Percentiles rank a stretch among this genome's conserved stretches.
Evolutionary conservation across 1,140 invertebrate genomes (phyloP).

Genomic region (Papilio xuthus): DNA sequence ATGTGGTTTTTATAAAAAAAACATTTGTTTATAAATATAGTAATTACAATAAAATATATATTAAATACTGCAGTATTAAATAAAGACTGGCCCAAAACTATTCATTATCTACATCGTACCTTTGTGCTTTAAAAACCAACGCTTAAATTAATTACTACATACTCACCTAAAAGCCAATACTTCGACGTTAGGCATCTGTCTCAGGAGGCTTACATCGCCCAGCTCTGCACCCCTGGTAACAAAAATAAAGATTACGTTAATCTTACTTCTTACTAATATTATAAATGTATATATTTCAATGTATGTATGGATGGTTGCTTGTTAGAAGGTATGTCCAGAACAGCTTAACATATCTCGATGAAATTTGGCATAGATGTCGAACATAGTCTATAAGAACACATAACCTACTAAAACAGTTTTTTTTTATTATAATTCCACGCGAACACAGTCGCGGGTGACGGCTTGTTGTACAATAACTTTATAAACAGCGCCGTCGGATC

Average conservation of each 20-base stretch:
- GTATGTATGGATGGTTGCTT: too few relatives aligned
- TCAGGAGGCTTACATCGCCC: constrained; percentile 88
- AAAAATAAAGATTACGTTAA: constrained; percentile 55
- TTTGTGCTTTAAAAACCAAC: background rate
- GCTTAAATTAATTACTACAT: background rate
- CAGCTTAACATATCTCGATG: too few relatives aligned
- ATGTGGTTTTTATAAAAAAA: background rate
- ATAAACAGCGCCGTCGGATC: too few relatives aligned
- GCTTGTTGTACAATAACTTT: too few relatives aligned
- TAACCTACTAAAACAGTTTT: too few relatives aligned
- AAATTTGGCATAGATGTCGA: too few relatives aligned
- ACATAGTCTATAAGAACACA: too few relatives aligned
- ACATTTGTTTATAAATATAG: background rate
- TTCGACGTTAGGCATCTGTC: constrained; percentile 90
- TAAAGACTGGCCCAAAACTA: background rate
- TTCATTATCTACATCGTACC: background rate
- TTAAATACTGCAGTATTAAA: background rate
- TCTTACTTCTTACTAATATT: too few relatives aligned
- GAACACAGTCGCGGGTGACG: too few relatives aligned
- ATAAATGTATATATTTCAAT: too few relatives aligned
- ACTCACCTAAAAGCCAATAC: constrained; percentile 89
- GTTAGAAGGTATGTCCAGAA: too few relatives aligned
- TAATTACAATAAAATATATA: constrained; percentile 21
- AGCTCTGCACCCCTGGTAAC: constrained; percentile 90
- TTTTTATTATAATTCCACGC: too few relatives aligned